Conservation (phyloP, 2,797 vertebrate genomes). For the Hirundo rustica region DNA sequence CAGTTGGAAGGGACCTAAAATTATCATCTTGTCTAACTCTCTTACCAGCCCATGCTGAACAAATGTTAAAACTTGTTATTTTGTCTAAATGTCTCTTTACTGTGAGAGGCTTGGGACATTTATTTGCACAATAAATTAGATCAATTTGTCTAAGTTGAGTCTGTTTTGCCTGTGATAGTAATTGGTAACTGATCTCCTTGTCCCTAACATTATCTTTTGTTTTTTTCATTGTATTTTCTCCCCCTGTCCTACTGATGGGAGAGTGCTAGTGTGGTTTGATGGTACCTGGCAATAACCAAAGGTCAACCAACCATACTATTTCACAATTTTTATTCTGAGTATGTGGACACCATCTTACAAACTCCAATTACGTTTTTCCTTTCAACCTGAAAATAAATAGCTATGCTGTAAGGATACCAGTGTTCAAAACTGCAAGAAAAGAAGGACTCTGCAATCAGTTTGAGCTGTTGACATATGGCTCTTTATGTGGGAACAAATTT, state of each 20-base stretch:
- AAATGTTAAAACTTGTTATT: background rate
- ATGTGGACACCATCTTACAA: background rate
- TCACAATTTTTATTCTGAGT: background rate
- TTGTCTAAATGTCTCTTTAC: background rate
- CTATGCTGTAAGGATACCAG: background rate
- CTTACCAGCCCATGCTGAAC: background rate
- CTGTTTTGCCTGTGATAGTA: background rate
- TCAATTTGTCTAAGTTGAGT: background rate
- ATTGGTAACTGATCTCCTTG: background rate
- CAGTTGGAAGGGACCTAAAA: background rate
- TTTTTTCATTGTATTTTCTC: background rate
- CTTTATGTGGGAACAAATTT: background rate
- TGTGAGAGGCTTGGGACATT: background rate
- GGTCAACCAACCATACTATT: background rate
- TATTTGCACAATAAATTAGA: background rate
- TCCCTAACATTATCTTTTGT: background rate
- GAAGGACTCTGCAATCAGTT: background rate
- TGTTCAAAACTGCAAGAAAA: background rate
- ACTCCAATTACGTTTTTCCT: background rate
- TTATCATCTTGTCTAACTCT: background rate
- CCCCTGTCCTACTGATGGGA: background rate
- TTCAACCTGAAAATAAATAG: background rate
- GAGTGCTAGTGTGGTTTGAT: background rate
- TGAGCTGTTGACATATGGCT: background rate
- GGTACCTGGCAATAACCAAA: accelerated